Percentiles rank a stretch among this genome's conserved stretches.
Evolutionary conservation across 2,888 invertebrate species (phyloP).

Genomic region (Melitaea athalia): DNA sequence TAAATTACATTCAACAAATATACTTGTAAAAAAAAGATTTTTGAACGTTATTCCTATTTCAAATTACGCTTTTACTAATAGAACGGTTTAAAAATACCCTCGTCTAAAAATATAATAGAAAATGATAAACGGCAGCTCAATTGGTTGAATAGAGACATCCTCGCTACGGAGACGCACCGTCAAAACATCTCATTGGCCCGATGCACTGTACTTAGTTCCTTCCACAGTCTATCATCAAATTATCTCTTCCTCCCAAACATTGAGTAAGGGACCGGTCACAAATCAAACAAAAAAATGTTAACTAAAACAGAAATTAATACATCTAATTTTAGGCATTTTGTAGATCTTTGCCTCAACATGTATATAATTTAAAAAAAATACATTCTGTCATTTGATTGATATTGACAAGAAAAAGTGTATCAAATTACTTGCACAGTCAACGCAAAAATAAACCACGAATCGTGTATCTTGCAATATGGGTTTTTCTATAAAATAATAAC

Average conservation of each 20-base stretch:
- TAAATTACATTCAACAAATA: no score
- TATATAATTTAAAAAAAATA: neutral
- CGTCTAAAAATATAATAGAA: constrained; percentile 31
- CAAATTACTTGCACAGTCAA: neutral
- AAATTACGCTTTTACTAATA: neutral
- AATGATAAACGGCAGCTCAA: constrained; percentile 46
- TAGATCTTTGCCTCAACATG: neutral
- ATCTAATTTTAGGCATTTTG: neutral
- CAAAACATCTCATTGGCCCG: constrained; percentile 70
- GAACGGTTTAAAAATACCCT: constrained; percentile 7
- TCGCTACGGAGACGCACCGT: constrained; percentile 58
- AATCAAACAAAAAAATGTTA: neutral
- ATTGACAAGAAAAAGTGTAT: no score
- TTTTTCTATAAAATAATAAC: neutral
- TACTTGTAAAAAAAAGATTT: neutral
- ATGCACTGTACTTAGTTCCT: constrained; percentile 61
- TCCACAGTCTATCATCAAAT: constrained; percentile 68
- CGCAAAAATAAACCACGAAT: neutral
- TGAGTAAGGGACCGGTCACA: constrained; percentile 35
- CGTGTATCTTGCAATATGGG: neutral
- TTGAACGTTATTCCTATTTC: neutral
- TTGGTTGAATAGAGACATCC: constrained; percentile 71
- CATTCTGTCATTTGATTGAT: no score
- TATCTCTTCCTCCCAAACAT: constrained; percentile 71
- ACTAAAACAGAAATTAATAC: no score